Evolutionary conservation across 2,888 invertebrate genomes (phyloP).

Genomic region (Argynnis bischoffii): DNA sequence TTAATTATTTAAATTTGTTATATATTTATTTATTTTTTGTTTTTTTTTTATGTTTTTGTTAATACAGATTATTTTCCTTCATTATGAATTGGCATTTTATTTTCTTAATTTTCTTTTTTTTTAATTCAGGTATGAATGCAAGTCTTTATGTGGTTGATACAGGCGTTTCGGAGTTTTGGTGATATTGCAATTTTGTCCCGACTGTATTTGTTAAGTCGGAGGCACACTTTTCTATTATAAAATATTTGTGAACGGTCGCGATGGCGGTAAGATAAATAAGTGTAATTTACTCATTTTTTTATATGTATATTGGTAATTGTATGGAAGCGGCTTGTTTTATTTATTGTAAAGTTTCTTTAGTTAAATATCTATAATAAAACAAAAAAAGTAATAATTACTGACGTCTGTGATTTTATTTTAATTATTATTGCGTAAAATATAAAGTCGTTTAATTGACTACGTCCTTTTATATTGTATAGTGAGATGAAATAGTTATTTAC

Average conservation of each 20-base stretch:
- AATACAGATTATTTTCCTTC: constrained; percentile 42
- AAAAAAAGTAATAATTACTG: background rate
- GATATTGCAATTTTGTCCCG: constrained; percentile 65
- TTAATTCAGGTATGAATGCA: constrained; percentile 78
- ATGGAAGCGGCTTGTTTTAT: background rate
- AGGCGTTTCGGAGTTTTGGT: constrained; percentile 55
- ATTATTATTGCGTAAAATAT: background rate
- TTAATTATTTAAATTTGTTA: constrained; percentile 34
- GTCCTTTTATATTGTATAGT: background rate
- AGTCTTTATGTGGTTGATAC: constrained; percentile 76
- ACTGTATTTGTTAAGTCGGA: constrained; percentile 3
- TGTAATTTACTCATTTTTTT: constrained; percentile 16
- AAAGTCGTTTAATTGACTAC: background rate
- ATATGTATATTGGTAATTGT: constrained; percentile 3
- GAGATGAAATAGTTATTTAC: constrained; percentile 1
- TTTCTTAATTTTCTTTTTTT: constrained; percentile 50
- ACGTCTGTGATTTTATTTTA: constrained; percentile 3
- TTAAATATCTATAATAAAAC: background rate
- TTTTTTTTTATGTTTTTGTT: constrained; percentile 34
- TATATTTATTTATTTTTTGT: constrained; percentile 41
- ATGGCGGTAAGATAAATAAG: constrained; percentile 32
- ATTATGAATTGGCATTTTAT: constrained; percentile 41
- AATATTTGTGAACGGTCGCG: background rate
- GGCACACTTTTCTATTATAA: constrained; percentile 1
- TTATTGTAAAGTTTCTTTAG: constrained; percentile 1